Evolutionary conservation across 2,797 vertebrate species (phyloP), one percentile per base, ranked within the genome.

Genomic region (Typhlichthys eigenmanni): DNA sequence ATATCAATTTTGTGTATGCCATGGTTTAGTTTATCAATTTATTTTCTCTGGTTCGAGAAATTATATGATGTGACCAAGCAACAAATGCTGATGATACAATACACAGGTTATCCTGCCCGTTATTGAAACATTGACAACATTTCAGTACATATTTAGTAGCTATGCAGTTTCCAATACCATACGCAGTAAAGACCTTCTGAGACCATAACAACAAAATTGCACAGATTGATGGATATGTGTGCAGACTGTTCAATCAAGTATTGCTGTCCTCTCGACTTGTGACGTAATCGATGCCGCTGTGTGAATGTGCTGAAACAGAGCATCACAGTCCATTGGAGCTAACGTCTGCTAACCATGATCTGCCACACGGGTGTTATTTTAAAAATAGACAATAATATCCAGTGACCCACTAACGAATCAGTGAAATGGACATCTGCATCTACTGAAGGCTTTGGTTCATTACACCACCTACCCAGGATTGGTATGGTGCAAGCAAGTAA

Each of bases 281-380:
- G 80, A 87, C 88, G 86, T 87, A 78, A 89, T 1, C 51, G 7
- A 4, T 46, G 46, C 64, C n/a, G 55, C 65, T 48, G 24, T 0
- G 62, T 64, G 66, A 34, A 62, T 9, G 49, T 59, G 71, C 64
- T 29, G 24, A 29, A 29, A 29, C 3, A 29, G 24, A 0, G 60
- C 64, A 69, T 69, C 79, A 1, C 46, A 74, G 52, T 73, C 52
- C 68, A 16, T 62, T 79, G 80, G 69, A 69, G 78, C 75, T 84
- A 79, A 67, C 69, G 34, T n/a, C 16, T 13, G 80, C 83, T 72
- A 77, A 55, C 58, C 71, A 9, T 89, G 83, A 51, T 66, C 47
- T 75, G 32, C 9, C 56, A 51, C 54, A 55, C 13, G 34, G 7
- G 13, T 19, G 16, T 55, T 4, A 8, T 49, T 51, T 58, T 34